Conservation (phyloP, 2,797 vertebrate genomes). For the Esox masquinongy region DNA sequence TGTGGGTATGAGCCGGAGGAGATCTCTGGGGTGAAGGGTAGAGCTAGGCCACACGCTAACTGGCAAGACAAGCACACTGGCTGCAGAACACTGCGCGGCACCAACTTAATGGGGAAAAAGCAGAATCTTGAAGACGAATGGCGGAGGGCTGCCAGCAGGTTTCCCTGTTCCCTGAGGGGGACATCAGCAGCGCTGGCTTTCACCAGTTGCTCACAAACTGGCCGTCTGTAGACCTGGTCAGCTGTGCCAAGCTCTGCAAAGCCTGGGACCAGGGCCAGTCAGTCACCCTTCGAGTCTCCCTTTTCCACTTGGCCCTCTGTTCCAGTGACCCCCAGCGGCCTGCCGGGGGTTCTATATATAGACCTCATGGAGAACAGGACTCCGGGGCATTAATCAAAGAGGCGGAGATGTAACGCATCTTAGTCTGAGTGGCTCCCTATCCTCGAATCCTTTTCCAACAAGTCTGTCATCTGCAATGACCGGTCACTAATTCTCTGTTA, state of each 20-base stretch:
- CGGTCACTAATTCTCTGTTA: too few relatives aligned
- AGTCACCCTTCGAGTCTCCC: constrained; percentile 72
- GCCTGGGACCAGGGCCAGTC: constrained; percentile 45
- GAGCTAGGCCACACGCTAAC: too few relatives aligned
- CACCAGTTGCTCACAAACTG: constrained; percentile 50
- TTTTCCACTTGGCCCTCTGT: constrained; percentile 42
- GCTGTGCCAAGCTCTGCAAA: constrained; percentile 40
- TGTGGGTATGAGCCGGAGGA: too few relatives aligned
- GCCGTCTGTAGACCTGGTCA: constrained; percentile 42
- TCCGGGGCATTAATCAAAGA: constrained; percentile 42
- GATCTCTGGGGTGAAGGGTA: too few relatives aligned
- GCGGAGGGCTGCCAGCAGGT: neutral
- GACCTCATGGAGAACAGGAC: constrained; percentile 55
- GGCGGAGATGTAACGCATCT: neutral
- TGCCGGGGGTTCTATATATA: constrained; percentile 76
- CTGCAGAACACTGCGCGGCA: too few relatives aligned
- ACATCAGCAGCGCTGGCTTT: constrained; percentile 24
- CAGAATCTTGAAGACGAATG: neutral
- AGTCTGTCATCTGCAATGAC: too few relatives aligned
- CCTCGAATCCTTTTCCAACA: too few relatives aligned
- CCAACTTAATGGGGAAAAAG: too few relatives aligned
- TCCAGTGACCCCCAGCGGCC: constrained; percentile 68
- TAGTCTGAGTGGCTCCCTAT: too few relatives aligned
- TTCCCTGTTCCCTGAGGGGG: constrained; percentile 5
- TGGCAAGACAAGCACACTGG: too few relatives aligned